Base-by-base conservation (phyloP, 2,888 invertebrate genomes). In the Caenorhabditis sp. region DNA sequence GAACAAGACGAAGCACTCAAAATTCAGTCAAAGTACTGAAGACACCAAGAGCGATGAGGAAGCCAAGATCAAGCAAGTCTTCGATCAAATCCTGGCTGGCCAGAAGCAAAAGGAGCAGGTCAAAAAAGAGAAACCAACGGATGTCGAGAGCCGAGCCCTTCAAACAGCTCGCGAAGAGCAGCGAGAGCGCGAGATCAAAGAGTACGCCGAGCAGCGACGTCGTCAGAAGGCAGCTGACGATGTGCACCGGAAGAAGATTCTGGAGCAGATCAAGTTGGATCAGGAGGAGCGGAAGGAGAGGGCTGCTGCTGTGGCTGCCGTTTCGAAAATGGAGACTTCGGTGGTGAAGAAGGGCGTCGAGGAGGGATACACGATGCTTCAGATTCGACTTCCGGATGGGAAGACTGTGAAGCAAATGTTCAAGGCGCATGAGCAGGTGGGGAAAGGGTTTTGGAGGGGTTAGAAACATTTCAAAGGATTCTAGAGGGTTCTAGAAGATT, bases 191-290 rank as follows among this genome's bases (percentile, higher is more conserved):
- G 44, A 47, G n/a, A 22, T 63, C 24, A 44, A 24, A 10, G 63
- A 63, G 44, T 41, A 41, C n/a, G 63, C 63, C 16, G 31, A 28
- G 26, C 44, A 22, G 24, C 22, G 38, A 19, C 61, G 61, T 44
- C 61, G 19, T 14, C 41, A 63, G 63, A 63, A 63, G n/a, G 44
- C n/a, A 0, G 47, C 44, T 8, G 63, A 63, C 2, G 63, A 44
- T 6, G 63, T n/a, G 0, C 41, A 41, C 0, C 4, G 28, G 28
- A 44, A 63, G 26, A 26, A 16, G 16, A 12, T 63, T 28, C 44
- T 44, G 44, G 63, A 63, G 63, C 63, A 63, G 63, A 63, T 63
- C n/a, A 41, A 41, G 8, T n/a, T 63, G 44, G 63, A 63, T 44
- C 14, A n/a, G 38, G 63, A 63, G 63, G 63, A 63, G 2, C 14